Evolutionary conservation across 2,113 vertebrate genomes (phyloP), one percentile per base, ranked within the genome.

Genomic region (Dasyprocta punctata): DNA sequence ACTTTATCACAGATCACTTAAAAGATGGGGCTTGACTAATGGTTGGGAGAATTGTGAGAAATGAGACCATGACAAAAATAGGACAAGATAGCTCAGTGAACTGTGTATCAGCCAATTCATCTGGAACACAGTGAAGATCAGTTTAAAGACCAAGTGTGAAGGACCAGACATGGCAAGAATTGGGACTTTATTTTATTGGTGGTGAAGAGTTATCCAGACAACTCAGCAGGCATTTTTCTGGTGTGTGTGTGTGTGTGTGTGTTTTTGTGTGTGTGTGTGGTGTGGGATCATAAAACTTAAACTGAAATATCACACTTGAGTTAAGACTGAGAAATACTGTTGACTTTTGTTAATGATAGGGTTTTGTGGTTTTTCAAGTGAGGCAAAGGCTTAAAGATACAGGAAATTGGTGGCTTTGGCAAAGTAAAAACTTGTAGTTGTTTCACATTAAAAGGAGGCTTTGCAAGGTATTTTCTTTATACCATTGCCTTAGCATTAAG

Each of bases 401-500:
- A 97, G 97, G 97, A 98, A 98, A 89, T 54, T 38, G 10, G 93
- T 93, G 93, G 96, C 75, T 97, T 97, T 75, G 78, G n/a, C 96
- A 93, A 96, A 89, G 67, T 96, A 95, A 94, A 94, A 80, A 49
- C 33, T 93, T 87, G 86, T 36, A 80, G 58, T 87, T 94, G 78
- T 86, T 95, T 92, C 65, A 77, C 89, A 71, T 81, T 86, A 78
- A 87, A 86, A 94, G 58, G 22, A 94, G 8, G 54, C 11, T 9
- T 63, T 81, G 10, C 83, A 94, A 82, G 73, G 20, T 36, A 44
- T 83, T 73, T 87, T 85, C 11, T 91, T 65, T 71, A 67, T 65
- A 26, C 8, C 36, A 77, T 38, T 44, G 2, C 30, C 78, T 5
- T 60, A 85, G 73, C 58, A 86, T 77, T 47, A 85, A 90, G 44